Base-by-base conservation (phyloP, 2,113 vertebrate species). In the Xyliphius kryptos region DNA sequence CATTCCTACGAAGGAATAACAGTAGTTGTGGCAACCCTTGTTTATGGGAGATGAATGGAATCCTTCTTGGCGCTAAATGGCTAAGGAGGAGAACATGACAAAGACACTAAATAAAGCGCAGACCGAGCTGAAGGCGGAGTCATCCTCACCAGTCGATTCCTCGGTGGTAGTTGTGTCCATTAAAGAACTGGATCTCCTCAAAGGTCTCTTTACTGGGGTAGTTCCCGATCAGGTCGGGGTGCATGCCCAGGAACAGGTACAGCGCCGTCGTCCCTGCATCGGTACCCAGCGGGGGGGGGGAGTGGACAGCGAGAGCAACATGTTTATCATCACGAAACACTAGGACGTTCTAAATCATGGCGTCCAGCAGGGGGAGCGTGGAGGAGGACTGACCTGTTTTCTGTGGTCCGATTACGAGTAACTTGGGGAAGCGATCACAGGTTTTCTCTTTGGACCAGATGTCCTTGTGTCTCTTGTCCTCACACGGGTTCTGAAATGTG, bases 361-460 rank as follows among this genome's bases (percentile, higher is more conserved):
- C 11, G 4, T 57, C 68, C 79, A 76, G 66, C 56, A 74, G 72
- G 69, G 58, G 78, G 73, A 38, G 69, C 60, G 73, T 60, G 63
- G 69, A 73, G 3, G n/a, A n/a, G n/a, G 44, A 53, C 77, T 81
- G 77, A 94, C 95, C 95, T 80, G 95, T 97, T 82, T 98, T 98
- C 80, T 98, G 95, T 76, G 95, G 95, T 32, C 95, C 95, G 0
- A 98, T 94, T 81, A 98, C 92, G 2, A 98, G 91, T 56, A 98
- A 90, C 80, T 95, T 97, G 11, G 95, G 95, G 78, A 98, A 97
- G 55, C 93, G 89, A 75, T 97, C 95, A 81, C 95, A 98, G 1
- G 93, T 97, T 87, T 98, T 98, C 83, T 98, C 95, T 85, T 97
- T n/a, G n/a, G n/a, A n/a, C n/a, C n/a, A n/a, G n/a, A n/a, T n/a